Percentiles rank a stretch among this genome's conserved stretches.
Evolutionary conservation across 1,140 invertebrate species (phyloP).

Genomic region (Rhizoglyphus robini): DNA sequence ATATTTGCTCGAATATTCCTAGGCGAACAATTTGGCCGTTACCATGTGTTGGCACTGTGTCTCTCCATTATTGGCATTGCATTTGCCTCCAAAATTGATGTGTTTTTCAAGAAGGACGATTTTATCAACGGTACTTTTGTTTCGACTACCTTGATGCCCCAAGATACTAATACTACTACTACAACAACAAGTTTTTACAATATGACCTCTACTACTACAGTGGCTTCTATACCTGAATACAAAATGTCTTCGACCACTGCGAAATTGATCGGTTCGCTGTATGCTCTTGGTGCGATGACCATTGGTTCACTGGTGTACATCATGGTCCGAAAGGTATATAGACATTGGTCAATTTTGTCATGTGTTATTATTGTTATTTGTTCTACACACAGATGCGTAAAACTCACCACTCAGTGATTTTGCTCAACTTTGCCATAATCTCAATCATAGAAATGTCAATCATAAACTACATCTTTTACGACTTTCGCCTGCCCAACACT

Average conservation of each 20-base stretch:
- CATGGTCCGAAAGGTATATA: constrained; percentile 52
- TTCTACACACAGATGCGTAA: constrained; percentile 42
- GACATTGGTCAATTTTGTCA: not conserved
- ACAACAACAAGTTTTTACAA: too few relatives aligned
- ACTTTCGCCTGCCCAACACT: constrained; percentile 60
- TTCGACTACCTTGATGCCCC: not conserved
- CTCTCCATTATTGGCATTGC: constrained; percentile 39
- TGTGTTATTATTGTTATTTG: not conserved
- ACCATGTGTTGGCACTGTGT: constrained; percentile 39
- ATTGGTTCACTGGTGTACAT: constrained; percentile 80
- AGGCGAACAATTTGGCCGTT: constrained; percentile 42
- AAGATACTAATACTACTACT: too few relatives aligned
- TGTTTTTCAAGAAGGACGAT: constrained; percentile 32
- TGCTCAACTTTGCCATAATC: constrained; percentile 68
- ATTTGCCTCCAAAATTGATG: constrained; percentile 41
- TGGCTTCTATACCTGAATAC: not conserved
- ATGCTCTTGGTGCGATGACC: constrained; percentile 67
- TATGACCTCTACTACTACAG: constrained; percentile 12
- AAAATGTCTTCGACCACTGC: not conserved
- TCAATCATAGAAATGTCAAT: constrained; percentile 63
- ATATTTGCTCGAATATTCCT: constrained; percentile 41
- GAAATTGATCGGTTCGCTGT: constrained; percentile 54
- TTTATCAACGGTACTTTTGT: not conserved
- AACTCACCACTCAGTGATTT: constrained; percentile 71
- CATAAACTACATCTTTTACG: constrained; percentile 57